Conservation (phyloP, 2,113 vertebrate genomes). For the Hiodon alosoides region DNA sequence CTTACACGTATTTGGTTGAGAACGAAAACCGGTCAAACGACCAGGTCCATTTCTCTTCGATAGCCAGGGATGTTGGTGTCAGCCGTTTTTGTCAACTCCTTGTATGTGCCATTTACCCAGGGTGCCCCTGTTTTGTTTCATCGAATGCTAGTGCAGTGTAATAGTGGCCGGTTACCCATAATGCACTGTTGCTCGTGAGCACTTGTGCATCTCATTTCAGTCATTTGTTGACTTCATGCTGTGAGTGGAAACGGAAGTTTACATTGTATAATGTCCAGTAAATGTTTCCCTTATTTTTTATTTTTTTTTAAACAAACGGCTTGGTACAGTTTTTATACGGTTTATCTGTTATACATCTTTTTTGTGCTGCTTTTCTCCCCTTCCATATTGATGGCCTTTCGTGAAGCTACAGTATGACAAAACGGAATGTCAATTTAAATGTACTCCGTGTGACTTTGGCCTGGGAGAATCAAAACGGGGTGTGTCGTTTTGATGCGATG, state of each 20-base stretch:
- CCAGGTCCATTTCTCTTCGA: background rate
- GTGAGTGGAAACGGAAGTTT: conserved; percentile 23
- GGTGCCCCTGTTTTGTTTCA: background rate
- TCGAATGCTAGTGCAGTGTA: background rate
- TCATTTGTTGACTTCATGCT: background rate
- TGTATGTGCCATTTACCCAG: background rate
- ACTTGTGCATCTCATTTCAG: background rate
- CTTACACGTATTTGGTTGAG: too few species aligned
- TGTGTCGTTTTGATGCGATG: conserved; percentile 42
- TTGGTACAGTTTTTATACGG: conserved; percentile 14
- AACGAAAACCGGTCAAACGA: too few species aligned
- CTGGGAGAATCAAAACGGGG: conserved; percentile 13
- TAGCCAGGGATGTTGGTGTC: background rate
- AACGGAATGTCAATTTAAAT: conserved; percentile 19
- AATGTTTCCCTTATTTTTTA: conserved; percentile 6
- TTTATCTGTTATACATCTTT: background rate
- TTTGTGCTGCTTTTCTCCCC: conserved; percentile 21
- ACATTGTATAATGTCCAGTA: conserved; percentile 16
- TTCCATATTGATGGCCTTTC: conserved; percentile 22
- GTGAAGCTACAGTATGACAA: conserved; percentile 7
- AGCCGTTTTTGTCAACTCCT: background rate
- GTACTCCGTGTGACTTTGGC: conserved; percentile 13
- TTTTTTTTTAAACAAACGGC: conserved; percentile 7
- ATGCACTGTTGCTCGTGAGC: background rate
- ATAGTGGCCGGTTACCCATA: background rate